Evolutionary conservation across 2,888 invertebrate genomes (phyloP).

Genomic region (Cheilosia vernalis): DNA sequence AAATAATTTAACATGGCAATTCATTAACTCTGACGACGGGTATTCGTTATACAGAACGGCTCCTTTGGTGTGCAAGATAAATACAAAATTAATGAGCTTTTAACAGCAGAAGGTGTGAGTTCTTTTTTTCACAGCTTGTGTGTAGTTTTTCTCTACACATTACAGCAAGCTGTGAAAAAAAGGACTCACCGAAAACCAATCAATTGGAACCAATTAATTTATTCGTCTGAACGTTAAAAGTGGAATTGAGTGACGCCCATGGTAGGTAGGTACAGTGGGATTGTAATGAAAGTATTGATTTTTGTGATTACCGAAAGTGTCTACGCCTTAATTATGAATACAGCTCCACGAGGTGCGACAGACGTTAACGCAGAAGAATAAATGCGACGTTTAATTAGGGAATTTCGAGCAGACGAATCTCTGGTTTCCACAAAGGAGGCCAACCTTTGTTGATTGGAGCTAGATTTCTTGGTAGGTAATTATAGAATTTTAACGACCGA

Average conservation of each 20-base stretch:
- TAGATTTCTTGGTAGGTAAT: neutral
- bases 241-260: neutral
- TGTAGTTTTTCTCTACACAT: too few relatives aligned
- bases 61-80: conserved; percentile 7
- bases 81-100: conserved; percentile 37
- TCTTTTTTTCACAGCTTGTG: neutral
- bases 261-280: neutral
- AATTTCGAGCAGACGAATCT: neutral
- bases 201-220: conserved; percentile 23
- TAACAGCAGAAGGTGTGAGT: neutral
- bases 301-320: neutral
- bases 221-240: neutral
- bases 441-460: neutral
- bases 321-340: neutral
- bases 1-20: conserved; percentile 50
- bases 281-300: neutral
- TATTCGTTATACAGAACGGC: conserved; percentile 15
- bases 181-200: conserved; percentile 4
- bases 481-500: too few relatives aligned
- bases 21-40: conserved; percentile 31
- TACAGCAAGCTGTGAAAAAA: too few relatives aligned
- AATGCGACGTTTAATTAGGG: neutral
- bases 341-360: neutral
- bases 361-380: neutral
- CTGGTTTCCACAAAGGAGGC: neutral